phyloP scores from a whole-genome alignment of 2,113 vertebrate species.

The Carettochelys insculpta region DNA sequence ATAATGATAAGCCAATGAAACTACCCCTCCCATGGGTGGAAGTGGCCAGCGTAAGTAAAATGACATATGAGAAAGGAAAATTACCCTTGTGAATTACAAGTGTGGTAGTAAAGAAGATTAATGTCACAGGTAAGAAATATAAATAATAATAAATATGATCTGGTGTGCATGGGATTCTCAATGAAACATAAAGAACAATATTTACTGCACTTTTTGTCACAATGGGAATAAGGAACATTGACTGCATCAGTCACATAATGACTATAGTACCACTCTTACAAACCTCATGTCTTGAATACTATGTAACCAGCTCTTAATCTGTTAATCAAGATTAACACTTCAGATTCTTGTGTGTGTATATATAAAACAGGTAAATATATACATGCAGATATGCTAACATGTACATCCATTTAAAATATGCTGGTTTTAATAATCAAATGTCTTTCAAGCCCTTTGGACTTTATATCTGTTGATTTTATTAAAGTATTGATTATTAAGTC shows the following conservation, averaged over 20 bases:
- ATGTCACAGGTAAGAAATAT: background rate
- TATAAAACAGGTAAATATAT: background rate
- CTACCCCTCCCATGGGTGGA: background rate
- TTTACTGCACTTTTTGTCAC: background rate
- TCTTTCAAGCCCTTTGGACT: background rate
- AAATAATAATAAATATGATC: background rate
- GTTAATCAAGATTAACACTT: background rate
- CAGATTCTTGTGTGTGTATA: background rate
- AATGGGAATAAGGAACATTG: too few relatives aligned
- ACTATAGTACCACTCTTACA: too few relatives aligned
- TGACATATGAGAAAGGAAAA: background rate
- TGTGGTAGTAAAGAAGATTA: background rate
- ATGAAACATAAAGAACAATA: background rate
- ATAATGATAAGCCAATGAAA: background rate
- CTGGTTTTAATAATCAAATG: background rate
- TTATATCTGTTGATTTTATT: background rate
- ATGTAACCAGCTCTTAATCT: constrained; percentile 17
- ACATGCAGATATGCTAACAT: background rate
- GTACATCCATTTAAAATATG: background rate
- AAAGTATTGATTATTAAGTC: constrained; percentile 21
- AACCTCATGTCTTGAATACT: too few relatives aligned
- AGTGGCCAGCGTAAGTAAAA: background rate
- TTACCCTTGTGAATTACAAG: background rate
- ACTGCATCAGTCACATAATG: too few relatives aligned
- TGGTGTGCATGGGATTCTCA: background rate